Evolutionary conservation across 2,797 vertebrate genomes (phyloP).

Genomic region (Clamator glandarius): DNA sequence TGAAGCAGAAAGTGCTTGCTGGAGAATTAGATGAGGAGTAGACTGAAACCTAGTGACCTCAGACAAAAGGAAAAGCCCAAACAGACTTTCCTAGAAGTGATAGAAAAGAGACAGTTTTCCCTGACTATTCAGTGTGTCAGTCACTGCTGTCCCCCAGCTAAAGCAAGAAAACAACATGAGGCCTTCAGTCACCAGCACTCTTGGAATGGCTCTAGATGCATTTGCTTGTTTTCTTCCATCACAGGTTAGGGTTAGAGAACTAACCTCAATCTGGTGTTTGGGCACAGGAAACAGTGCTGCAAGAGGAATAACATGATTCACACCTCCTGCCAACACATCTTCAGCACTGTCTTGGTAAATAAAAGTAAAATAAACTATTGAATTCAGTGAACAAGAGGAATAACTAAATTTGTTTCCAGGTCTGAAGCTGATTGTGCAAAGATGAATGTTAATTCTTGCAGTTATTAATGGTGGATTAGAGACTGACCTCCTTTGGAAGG

Average conservation of each 20-base stretch:
- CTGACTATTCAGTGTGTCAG: background rate
- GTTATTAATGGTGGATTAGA: background rate
- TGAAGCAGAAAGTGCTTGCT: background rate
- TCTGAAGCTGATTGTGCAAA: background rate
- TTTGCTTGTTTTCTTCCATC: background rate
- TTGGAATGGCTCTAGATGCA: background rate
- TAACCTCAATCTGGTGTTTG: background rate
- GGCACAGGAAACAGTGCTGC: background rate
- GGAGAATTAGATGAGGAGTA: background rate
- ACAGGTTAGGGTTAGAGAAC: background rate
- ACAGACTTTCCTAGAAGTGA: background rate
- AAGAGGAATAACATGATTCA: rapidly evolving
- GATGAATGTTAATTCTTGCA: background rate
- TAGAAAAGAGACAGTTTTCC: background rate
- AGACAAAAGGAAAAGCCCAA: background rate
- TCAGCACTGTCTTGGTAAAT: background rate
- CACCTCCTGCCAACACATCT: background rate
- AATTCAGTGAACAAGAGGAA: background rate
- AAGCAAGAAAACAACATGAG: rapidly evolving
- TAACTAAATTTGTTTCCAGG: background rate
- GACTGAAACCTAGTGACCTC: background rate
- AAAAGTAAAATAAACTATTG: background rate
- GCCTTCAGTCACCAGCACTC: background rate
- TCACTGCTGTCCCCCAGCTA: background rate
- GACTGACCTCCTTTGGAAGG: background rate